A percentile compares a stretch with the other conserved stretches of the same genome.
Conservation (phyloP, 37 sponge, comb jelly and placozoan genomes). For the Ephydatia muelleri region DNA sequence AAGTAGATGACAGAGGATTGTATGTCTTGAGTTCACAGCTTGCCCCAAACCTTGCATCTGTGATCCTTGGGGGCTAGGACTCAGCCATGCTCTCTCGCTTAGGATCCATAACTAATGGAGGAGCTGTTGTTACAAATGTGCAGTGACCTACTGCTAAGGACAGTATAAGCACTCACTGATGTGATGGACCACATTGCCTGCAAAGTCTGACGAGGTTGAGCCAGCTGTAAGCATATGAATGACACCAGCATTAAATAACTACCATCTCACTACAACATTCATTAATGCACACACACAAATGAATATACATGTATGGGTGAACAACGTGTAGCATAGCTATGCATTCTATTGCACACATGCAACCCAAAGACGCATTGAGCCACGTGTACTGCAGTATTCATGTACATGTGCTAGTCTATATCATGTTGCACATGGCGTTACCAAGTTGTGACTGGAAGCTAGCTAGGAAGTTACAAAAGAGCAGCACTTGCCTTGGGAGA, state of each 20-base stretch:
- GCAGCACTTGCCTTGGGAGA: constrained; percentile 86
- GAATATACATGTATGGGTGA: not conserved
- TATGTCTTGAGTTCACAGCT: too few relatives aligned
- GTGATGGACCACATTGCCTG: constrained; percentile 60
- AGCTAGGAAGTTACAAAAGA: too few relatives aligned
- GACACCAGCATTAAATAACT: not conserved
- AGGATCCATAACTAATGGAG: not conserved
- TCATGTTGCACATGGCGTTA: too few relatives aligned
- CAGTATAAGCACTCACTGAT: constrained; percentile 52
- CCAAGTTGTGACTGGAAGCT: too few relatives aligned
- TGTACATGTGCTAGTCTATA: too few relatives aligned
- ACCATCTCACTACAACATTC: not conserved
- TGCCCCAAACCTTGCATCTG: too few relatives aligned
- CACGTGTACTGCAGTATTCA: not conserved
- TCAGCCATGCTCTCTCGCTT: too few relatives aligned
- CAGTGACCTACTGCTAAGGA: not conserved
- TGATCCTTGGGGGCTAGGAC: not conserved
- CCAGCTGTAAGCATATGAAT: constrained; percentile 2
- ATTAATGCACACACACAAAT: too few relatives aligned
- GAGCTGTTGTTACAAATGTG: not conserved
- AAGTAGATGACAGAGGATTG: too few relatives aligned
- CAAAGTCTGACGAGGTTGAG: constrained; percentile 44
- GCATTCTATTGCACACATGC: not conserved
- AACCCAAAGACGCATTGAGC: not conserved
- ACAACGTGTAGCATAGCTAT: too few relatives aligned